These are phyloP conservation scores for Ceyx cyanopectus DNA, from an alignment of 2,113 vertebrate genomes.

Conservation along the genomic window DNA sequence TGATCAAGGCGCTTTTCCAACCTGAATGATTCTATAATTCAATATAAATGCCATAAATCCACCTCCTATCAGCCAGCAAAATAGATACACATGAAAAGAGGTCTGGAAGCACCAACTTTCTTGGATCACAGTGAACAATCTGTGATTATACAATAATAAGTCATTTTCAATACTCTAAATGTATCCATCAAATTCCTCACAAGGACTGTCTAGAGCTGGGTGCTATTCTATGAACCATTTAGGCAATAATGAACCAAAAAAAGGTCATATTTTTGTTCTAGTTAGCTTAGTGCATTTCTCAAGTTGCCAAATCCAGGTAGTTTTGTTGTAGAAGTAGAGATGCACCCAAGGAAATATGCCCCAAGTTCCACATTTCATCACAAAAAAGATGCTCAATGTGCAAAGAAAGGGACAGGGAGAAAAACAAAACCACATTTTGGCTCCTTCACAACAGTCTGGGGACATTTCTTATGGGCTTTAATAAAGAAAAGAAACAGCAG, in stretches of 20 bases:
- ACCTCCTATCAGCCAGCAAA: not conserved
- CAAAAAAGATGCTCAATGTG: not conserved
- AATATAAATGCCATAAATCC: not conserved
- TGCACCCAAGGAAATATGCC: not conserved
- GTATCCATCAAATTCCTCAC: not conserved
- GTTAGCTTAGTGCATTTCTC: not conserved
- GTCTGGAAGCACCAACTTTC: not conserved
- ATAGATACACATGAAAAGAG: not conserved
- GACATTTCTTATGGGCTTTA: not conserved
- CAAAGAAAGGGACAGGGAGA: not conserved
- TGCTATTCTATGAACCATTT: constrained; percentile 11
- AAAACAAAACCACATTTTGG: not conserved
- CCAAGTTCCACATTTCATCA: not conserved
- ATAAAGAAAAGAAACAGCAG: not conserved
- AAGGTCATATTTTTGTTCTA: constrained; percentile 34
- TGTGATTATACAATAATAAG: not conserved
- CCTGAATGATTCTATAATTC: too few species aligned
- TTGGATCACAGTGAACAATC: not conserved
- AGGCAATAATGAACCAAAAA: constrained; percentile 30
- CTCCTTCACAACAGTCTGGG: not conserved
- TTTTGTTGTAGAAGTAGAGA: not conserved
- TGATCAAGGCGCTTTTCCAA: too few species aligned
- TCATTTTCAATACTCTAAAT: not conserved
- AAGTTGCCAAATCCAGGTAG: not conserved
- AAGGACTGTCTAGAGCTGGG: not conserved